phyloP scores from a whole-genome alignment of 2,113 vertebrate species.

The Chionodraco myersi region DNA sequence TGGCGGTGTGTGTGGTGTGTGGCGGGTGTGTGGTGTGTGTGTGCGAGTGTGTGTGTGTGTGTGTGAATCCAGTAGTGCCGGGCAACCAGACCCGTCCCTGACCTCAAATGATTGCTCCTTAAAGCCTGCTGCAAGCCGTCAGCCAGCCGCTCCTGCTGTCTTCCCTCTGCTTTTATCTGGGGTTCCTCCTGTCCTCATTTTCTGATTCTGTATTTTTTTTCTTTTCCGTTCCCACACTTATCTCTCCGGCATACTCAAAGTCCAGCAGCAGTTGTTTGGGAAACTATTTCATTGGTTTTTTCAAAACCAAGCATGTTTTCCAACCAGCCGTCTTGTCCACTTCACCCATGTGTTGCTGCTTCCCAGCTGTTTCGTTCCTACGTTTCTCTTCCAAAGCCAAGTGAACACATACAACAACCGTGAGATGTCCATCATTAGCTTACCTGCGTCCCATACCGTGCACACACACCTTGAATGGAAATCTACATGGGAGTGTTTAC shows the following conservation, averaged over 20 bases:
- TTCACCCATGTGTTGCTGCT: not conserved
- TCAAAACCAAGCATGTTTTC: slow-evolving; percentile 50
- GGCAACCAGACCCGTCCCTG: slow-evolving; percentile 73
- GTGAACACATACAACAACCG: not conserved
- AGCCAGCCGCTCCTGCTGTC: slow-evolving; percentile 23
- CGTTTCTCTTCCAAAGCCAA: slow-evolving; percentile 1
- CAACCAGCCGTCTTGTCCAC: slow-evolving; percentile 13
- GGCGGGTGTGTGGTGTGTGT: not conserved
- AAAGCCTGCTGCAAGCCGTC: slow-evolving; percentile 50
- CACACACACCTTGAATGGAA: slow-evolving; percentile 51
- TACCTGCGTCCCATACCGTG: slow-evolving; percentile 33
- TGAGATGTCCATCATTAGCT: slow-evolving; percentile 10
- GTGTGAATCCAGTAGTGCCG: slow-evolving; percentile 56
- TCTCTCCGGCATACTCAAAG: slow-evolving; percentile 33
- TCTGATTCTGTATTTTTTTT: slow-evolving; percentile 10
- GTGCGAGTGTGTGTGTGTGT: slow-evolving; percentile 52
- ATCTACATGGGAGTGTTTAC: slow-evolving; percentile 51
- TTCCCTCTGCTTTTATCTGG: slow-evolving; percentile 46
- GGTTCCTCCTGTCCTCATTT: slow-evolving; percentile 35
- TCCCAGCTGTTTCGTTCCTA: slow-evolving; percentile 13
- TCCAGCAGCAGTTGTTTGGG: slow-evolving; percentile 46
- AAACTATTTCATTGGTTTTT: slow-evolving; percentile 49
- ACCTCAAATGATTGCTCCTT: slow-evolving; percentile 53
- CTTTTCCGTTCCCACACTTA: slow-evolving; percentile 58
- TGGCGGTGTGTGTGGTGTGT: slow-evolving; percentile 13